phyloP scores from a whole-genome alignment of 2,888 invertebrate genomes.

The Drosophila koepferae region DNA sequence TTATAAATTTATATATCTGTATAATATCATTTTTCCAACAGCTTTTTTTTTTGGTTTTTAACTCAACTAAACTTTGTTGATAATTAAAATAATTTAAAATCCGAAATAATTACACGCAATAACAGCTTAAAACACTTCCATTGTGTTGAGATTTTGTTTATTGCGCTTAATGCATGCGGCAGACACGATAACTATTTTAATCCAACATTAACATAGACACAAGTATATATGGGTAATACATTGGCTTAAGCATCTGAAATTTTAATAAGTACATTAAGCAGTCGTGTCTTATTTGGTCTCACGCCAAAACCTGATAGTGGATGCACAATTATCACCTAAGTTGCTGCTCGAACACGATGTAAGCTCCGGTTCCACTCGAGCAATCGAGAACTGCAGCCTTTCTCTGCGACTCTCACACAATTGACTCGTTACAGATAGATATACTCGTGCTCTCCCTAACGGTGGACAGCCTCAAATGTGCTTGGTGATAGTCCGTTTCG shows the following conservation, averaged over 20 bases:
- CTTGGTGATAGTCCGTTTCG: constrained; percentile 62
- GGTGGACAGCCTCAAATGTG: constrained; percentile 65
- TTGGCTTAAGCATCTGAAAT: constrained; percentile 20
- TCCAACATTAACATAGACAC: constrained; percentile 16
- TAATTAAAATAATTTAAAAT: constrained; percentile 6
- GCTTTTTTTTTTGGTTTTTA: background rate
- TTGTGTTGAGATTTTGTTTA: constrained; percentile 17
- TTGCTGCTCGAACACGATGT: constrained; percentile 56
- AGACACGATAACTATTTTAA: constrained; percentile 29
- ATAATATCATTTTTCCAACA: background rate
- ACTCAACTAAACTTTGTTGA: background rate
- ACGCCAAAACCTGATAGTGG: constrained; percentile 78
- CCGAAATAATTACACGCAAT: constrained; percentile 29
- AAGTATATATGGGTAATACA: constrained; percentile 20
- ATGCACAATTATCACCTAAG: constrained; percentile 74
- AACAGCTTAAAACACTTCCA: constrained; percentile 23
- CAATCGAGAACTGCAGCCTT: constrained; percentile 23
- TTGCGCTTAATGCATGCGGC: constrained; percentile 7
- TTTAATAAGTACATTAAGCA: constrained; percentile 30
- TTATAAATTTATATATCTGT: background rate
- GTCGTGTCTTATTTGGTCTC: constrained; percentile 48
- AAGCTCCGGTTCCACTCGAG: constrained; percentile 60
- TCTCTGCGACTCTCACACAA: constrained; percentile 52
- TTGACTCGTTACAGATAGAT: constrained; percentile 18
- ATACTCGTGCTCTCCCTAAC: constrained; percentile 48